These are phyloP conservation scores for Watersipora subatra DNA, from an alignment of 1,140 invertebrate genomes.

Conservation along the genomic window DNA sequence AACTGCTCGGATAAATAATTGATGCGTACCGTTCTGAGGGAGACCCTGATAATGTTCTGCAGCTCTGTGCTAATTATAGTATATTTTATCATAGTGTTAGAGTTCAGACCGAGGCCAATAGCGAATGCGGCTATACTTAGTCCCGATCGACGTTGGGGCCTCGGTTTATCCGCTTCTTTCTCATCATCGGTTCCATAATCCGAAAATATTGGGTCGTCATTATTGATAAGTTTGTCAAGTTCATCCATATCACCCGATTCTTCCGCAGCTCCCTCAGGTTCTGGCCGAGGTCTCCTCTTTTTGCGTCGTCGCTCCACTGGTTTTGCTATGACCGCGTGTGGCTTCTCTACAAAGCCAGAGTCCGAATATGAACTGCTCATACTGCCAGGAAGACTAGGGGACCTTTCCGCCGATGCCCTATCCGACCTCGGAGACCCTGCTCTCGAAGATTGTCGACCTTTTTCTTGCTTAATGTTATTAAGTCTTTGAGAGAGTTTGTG, in stretches of 20 bases:
- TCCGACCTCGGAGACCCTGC: background rate
- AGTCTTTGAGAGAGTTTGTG: background rate
- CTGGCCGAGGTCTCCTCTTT: background rate
- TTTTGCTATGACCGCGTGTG: background rate
- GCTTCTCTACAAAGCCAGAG: too few species aligned
- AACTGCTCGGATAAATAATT: too few species aligned
- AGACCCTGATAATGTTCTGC: slow-evolving; percentile 90
- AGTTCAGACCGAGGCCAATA: slow-evolving; percentile 50
- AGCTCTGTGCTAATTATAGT: slow-evolving; percentile 89
- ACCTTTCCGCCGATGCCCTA: background rate
- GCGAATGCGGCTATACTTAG: background rate
- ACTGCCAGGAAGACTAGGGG: background rate
- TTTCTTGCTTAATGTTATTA: background rate
- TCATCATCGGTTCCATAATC: slow-evolving; percentile 22
- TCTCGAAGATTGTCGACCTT: background rate
- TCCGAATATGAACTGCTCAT: too few species aligned
- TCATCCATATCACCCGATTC: slow-evolving; percentile 15
- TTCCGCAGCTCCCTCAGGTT: background rate
- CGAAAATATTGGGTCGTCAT: slow-evolving; percentile 31
- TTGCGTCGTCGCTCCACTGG: background rate
- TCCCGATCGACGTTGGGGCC: background rate
- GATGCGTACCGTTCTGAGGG: slow-evolving; percentile 89
- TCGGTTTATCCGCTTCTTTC: background rate
- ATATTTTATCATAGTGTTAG: slow-evolving; percentile 94
- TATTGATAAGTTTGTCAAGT: slow-evolving; percentile 29